These are phyloP conservation scores for Azemiops feae DNA, from an alignment of 2,113 vertebrate species.

Conservation along the genomic window DNA sequence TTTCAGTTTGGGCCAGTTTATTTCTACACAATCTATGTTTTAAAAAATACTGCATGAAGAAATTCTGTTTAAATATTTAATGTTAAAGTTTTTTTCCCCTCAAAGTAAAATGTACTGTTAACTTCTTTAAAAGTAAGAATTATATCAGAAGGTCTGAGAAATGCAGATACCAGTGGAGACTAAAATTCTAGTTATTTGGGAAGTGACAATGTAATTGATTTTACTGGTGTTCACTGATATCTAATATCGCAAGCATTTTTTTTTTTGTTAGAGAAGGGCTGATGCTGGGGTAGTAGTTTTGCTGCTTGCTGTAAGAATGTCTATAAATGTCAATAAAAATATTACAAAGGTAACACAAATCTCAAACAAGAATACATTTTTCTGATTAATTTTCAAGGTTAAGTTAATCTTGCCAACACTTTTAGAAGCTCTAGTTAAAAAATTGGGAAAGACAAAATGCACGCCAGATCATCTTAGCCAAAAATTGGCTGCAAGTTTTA, in stretches of 20 bases:
- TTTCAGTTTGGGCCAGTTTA: not conserved
- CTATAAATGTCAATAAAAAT: not conserved
- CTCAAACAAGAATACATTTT: not conserved
- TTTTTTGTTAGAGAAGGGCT: not conserved
- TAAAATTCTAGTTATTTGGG: not conserved
- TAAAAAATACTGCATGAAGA: not conserved
- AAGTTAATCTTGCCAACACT: not conserved
- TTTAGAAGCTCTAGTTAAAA: not conserved
- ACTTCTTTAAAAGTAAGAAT: not conserved
- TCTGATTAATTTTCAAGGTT: not conserved
- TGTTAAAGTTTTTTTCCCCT: not conserved
- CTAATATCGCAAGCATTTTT: not conserved
- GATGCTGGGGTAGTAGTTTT: not conserved
- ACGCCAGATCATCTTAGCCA: not conserved
- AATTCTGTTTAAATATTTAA: not conserved
- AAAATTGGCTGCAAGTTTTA: not conserved
- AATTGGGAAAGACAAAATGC: no score
- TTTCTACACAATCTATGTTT: not conserved
- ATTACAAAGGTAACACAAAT: not conserved
- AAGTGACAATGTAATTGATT: not conserved
- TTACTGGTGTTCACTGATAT: no score
- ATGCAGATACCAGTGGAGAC: not conserved
- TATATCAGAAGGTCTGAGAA: not conserved
- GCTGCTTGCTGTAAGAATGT: not conserved
- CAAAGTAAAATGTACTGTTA: not conserved